Conservation (phyloP, 2,888 invertebrate genomes). For the Thelaira solivaga region DNA sequence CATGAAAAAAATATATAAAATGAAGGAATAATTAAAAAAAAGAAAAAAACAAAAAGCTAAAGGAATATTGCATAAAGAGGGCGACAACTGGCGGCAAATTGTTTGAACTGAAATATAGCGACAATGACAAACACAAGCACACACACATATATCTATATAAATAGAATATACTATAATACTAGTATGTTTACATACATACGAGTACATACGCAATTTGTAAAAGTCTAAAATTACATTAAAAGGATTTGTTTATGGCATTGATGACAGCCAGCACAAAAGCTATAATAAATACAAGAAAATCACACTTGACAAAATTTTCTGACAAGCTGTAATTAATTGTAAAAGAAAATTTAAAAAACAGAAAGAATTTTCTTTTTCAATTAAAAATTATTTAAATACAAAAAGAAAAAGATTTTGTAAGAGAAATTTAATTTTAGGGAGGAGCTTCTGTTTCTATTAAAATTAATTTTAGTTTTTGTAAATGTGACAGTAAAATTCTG, state of each 20-base stretch:
- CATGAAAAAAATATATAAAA: conserved; percentile 8
- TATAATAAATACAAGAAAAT: background rate
- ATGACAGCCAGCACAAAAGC: too few relatives aligned
- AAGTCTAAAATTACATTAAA: background rate
- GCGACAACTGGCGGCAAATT: conserved; percentile 37
- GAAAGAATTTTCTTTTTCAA: background rate
- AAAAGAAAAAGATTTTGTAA: too few relatives aligned
- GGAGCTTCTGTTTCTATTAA: too few relatives aligned
- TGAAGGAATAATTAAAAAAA: background rate
- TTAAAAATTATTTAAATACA: too few relatives aligned
- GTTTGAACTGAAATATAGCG: conserved; percentile 8
- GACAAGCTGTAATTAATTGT: conserved; percentile 21
- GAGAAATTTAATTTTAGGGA: too few relatives aligned
- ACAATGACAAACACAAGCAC: too few relatives aligned
- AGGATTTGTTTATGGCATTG: conserved; percentile 21
- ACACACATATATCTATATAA: too few relatives aligned
- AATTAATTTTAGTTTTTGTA: too few relatives aligned
- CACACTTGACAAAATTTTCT: background rate
- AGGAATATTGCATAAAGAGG: background rate
- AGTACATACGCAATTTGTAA: conserved; percentile 21
- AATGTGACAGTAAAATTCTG: too few relatives aligned
- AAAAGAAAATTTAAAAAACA: background rate
- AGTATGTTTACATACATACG: too few relatives aligned
- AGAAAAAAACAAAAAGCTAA: background rate
- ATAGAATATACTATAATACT: too few relatives aligned